Evolutionary conservation across 2,797 vertebrate genomes (phyloP), one percentile per base, ranked within the genome.

Genomic region (Aeoliscus strigatus): DNA sequence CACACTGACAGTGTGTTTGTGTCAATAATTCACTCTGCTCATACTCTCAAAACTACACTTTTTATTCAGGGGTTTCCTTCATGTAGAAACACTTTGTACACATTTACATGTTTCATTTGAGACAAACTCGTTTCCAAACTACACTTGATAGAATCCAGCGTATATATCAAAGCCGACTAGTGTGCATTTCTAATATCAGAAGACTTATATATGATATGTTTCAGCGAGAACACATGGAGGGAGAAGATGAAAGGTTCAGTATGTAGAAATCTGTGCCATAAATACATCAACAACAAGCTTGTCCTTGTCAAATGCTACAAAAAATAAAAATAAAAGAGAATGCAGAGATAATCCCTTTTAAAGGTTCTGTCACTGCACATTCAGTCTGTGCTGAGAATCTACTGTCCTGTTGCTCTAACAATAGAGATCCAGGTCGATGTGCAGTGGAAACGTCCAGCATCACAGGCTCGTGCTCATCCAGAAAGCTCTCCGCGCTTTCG

Each of bases 51-150:
- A 77, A 68, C 59, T 66, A 74, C 45, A 39, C 26, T 14, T 21
- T 66, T 71, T 76, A 76, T 76, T 80, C 39, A 14, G 27, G 39
- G 51, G 48, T 55, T 16, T 62, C 34, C 44, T 55, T 60, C 60
- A 50, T 64, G 73, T 75, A 80, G 68, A 81, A 77, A 79, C 66
- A 51, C 42, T 74, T 75, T 79, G 31, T 79, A 81, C 77, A 77
- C 68, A 77, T 86, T 78, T 77, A 75, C 73, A 77, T 35, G 27
- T 54, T 61, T 44, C 37, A 38, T 66, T 54, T 24, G 16, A 52
- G 27, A 65, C 34, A 73, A 63, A 66, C 48, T 62, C 55, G 51
- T 61, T 53, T 61, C 24, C 26, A 61, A 48, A 47, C 52, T 59
- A 80, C 62, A 74, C 60, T 54, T 23, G 6, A 31, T 16, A 51